These are phyloP conservation scores for Ophion ellenae DNA, from an alignment of 2,888 invertebrate species.

Conservation along the genomic window DNA sequence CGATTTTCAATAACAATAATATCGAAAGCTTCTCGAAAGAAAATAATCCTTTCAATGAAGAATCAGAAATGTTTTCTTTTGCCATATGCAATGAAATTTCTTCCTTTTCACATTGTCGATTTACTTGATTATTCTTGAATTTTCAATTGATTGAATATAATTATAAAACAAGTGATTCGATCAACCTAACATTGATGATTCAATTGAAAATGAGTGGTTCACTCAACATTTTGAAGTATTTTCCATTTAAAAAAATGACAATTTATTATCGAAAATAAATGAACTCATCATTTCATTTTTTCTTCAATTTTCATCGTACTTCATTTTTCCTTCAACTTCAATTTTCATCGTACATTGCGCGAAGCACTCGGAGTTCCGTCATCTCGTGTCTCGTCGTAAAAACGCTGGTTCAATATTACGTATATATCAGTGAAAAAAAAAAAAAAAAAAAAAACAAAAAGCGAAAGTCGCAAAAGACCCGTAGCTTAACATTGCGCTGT, in stretches of 20 bases:
- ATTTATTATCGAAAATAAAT: too few species aligned
- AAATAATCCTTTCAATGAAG: background rate
- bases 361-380: background rate
- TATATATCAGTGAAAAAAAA: background rate
- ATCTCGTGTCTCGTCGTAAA: constrained; percentile 2
- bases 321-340: too few species aligned
- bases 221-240: too few species aligned
- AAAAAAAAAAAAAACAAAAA: background rate
- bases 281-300: too few species aligned
- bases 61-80: background rate
- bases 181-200: too few species aligned
- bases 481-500: constrained; percentile 70
- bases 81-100: background rate
- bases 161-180: too few species aligned
- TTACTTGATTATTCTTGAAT: too few species aligned
- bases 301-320: too few species aligned
- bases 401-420: background rate
- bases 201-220: too few species aligned
- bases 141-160: too few species aligned
- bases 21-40: background rate
- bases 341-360: too few species aligned
- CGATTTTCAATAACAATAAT: background rate
- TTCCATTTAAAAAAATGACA: too few species aligned
- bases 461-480: background rate
- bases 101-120: background rate